A percentile compares a stretch with the other conserved stretches of the same genome.
phyloP scores from a whole-genome alignment of 2,113 vertebrate species.

The Aythya baeri region DNA sequence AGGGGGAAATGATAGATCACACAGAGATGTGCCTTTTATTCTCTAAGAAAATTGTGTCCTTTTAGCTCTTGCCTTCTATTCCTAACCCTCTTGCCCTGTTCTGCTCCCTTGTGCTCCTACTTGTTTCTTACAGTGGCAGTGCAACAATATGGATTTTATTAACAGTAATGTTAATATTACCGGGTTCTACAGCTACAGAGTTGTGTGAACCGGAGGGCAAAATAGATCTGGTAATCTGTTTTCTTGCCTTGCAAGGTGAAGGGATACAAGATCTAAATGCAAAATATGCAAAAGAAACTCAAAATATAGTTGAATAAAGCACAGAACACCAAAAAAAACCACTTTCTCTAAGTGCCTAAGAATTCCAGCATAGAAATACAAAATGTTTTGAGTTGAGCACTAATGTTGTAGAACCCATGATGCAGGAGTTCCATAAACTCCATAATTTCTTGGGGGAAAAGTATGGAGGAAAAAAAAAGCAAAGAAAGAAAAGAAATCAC shows the following conservation, averaged over 20 bases:
- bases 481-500: background rate
- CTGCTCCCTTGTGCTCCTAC: background rate
- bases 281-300: background rate
- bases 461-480: background rate
- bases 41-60: background rate
- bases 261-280: background rate
- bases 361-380: background rate
- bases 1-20: background rate
- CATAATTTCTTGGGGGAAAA: background rate
- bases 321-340: background rate
- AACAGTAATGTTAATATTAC: background rate
- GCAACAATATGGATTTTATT: background rate
- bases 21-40: background rate
- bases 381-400: background rate
- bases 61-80: background rate
- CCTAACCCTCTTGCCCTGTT: background rate
- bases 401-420: background rate
- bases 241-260: background rate
- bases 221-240: background rate
- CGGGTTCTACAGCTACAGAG: background rate
- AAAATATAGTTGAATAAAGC: background rate
- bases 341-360: background rate
- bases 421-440: background rate
- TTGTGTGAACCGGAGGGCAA: background rate
- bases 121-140: background rate